Evolutionary conservation across 1,140 invertebrate genomes (phyloP).

Genomic region (Phymorhynchus buccinoides): DNA sequence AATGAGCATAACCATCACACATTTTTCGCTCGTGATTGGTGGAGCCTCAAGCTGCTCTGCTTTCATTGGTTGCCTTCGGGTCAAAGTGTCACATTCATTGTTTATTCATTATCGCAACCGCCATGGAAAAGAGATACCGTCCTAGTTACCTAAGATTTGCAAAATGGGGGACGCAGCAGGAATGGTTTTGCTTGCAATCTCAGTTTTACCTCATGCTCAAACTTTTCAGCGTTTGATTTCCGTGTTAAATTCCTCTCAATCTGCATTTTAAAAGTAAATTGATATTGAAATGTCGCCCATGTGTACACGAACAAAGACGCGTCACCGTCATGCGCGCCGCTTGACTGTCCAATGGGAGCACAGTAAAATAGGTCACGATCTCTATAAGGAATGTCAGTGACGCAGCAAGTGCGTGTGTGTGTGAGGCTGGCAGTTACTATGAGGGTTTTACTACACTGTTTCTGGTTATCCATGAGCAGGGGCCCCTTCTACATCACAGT

Average conservation of each 20-base stretch:
- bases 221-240: conserved; percentile 14
- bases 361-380: conserved; percentile 36
- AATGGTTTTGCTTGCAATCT: background rate
- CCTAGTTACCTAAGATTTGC: conserved; percentile 3
- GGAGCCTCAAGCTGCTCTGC: background rate
- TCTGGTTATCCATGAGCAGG: conserved; percentile 45
- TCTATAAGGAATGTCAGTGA: conserved; percentile 44
- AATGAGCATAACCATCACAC: conserved; percentile 60
- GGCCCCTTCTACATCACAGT: conserved; percentile 34
- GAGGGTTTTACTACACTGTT: conserved; percentile 49
- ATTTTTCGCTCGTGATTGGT: conserved; percentile 55
- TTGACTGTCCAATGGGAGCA: conserved; percentile 23
- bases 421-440: conserved; percentile 55
- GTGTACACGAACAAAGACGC: conserved; percentile 39
- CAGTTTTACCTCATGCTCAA: conserved; percentile 8
- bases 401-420: conserved; percentile 40
- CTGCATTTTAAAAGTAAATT: background rate
- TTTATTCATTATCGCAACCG: conserved; percentile 38
- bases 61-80: conserved; percentile 36
- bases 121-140: conserved; percentile 13
- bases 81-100: conserved; percentile 24
- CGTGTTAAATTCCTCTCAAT: background rate
- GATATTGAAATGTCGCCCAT: conserved; percentile 17
- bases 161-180: background rate
- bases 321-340: conserved; percentile 27